Base-by-base conservation (phyloP, 2,888 invertebrate species). In the Leucophora obtusa region DNA sequence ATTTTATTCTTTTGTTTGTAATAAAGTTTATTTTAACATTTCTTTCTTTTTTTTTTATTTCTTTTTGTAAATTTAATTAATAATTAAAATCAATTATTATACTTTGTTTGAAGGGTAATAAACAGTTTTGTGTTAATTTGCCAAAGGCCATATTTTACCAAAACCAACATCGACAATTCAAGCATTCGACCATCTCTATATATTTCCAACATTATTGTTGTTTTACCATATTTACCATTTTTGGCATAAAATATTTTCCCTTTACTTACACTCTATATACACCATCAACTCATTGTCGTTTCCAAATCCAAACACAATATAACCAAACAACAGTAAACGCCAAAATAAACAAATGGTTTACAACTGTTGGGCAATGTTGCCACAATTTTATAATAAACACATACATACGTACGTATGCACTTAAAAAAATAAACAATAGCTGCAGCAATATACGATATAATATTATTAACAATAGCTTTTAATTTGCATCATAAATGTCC, bases 81-180 rank as follows among this genome's bases (percentile, higher is more conserved):
- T 77, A 81, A 77, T 81, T 81, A 81, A 81, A 81, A 77, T 81
- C 81, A 81, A 81, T 81, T 81, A 81, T 59, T 63, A 50, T 65
- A 33, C 18, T 15, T 70, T 81, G 77, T 70, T 70, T 73, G 54
- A 24, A 53, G 58, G 43, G 56, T 3, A 54, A 63, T 56, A 69
- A 62, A 69, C 54, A 11, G 17, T 63, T 75, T 69, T 69, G 54
- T 50, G 35, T 69, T 38, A 62, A 62, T 50, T 24, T 59, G 59
- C 77, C 54, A 35, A 43, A 60, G 65, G 70, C 71, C 59, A 71
- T 66, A 71, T 47, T 66, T 71, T 54, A 53, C 65, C 71, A 68
- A 62, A 24, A 24, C 28, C 69, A 58, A 38, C 38, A 76, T 65
- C 47, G n/a, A n/a, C n/a, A n/a, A 47, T 47, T n/a, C 14, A 47